phyloP scores from a whole-genome alignment of 2,888 invertebrate genomes.

The Archips crataeganus region DNA sequence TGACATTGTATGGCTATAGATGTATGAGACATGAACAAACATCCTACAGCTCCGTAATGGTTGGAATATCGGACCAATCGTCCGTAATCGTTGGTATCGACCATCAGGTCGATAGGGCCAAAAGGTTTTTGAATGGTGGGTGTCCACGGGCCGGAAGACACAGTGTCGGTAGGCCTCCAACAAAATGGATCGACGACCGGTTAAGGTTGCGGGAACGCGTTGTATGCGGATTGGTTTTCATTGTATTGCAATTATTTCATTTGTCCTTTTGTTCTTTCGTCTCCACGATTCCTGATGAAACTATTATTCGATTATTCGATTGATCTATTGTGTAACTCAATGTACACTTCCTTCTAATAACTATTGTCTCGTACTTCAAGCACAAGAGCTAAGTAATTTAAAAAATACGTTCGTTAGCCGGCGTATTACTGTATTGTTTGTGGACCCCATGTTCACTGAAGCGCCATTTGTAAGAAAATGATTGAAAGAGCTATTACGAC shows the following conservation, averaged over 20 bases:
- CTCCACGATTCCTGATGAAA: neutral
- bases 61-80: no score
- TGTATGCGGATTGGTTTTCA: no score
- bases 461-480: slow-evolving; percentile 3
- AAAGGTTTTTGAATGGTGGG: no score
- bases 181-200: no score
- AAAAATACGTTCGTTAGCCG: neutral
- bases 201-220: no score
- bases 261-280: neutral
- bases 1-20: neutral
- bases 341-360: neutral
- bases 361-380: neutral
- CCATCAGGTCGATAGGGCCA: no score
- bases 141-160: no score
- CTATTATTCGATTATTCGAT: neutral
- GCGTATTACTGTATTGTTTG: slow-evolving; percentile 1
- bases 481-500: neutral
- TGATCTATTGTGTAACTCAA: neutral
- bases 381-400: neutral
- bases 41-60: no score
- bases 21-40: neutral
- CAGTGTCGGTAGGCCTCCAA: no score
- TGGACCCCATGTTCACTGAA: neutral
- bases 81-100: no score
- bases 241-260: neutral